Evolutionary conservation across 2,797 vertebrate species (phyloP), one percentile per base, ranked within the genome.

Genomic region (Rhodeus uyekii): DNA sequence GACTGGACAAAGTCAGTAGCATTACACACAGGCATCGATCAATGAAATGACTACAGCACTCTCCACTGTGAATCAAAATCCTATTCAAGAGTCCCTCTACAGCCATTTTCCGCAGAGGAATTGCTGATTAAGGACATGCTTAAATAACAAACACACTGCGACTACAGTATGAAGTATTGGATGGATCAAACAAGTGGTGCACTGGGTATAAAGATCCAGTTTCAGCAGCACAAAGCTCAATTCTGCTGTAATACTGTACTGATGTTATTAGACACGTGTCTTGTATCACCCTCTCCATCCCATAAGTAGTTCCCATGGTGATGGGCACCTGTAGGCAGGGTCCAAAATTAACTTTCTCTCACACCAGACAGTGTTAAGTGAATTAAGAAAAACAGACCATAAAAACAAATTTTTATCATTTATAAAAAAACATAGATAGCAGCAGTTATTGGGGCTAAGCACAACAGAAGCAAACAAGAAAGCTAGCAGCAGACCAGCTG

Each of bases 81-180:
- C 53, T 29, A 60, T 71, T 39, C 10, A 16, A 73, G 65, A 46
- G 18, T 78, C 78, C 38, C 60, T 74, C 42, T 29, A 74, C 34
- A 32, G 80, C 36, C 32, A 65, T 81, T 81, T 81, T 81, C 58
- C 34, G 22, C 19, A 9, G 71, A 64, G 32, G 69, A 61, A 74
- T 38, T 81, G 69, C 69, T 81, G 79, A 81, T 81, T 64, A 81
- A 81, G 48, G 13, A 67, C 80, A 63, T 80, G 55, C 78, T 44
- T 67, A 64, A 69, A 18, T 50, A 32, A 60, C 19, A 12, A 36
- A 60, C 14, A 79, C 24, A 29, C 64, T 19, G 22, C 32, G 18
- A 14, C 39, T 63, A 19, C 14, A 29, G 14, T 58, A 24, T 67
- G 34, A 80, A 42, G 10, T 29, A 36, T 61, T 48, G 78, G 19